Percentiles rank a stretch among this genome's conserved stretches.
These are phyloP conservation scores for Bombus waltoni DNA, from an alignment of 1,140 invertebrate genomes.

Conservation along the genomic window DNA sequence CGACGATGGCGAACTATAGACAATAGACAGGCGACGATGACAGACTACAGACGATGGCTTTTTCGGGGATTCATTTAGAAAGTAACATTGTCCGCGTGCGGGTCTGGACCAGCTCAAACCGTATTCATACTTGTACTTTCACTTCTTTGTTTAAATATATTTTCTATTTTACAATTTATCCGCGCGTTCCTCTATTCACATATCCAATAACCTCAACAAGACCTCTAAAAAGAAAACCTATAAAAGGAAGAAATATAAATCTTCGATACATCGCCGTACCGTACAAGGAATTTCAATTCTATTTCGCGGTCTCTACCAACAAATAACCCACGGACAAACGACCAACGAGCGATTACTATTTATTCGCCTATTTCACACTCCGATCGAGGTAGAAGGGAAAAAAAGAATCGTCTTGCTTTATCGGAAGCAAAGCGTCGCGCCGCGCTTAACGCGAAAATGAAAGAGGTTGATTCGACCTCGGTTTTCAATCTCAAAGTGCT, in stretches of 20 bases:
- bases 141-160: too few species aligned
- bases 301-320: background rate
- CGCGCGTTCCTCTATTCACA: too few species aligned
- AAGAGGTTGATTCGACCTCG: conserved; percentile 28
- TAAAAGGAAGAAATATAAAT: background rate
- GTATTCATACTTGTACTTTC: too few species aligned
- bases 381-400: background rate
- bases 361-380: background rate
- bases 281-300: background rate
- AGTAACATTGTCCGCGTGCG: too few species aligned
- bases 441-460: background rate
- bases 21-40: too few species aligned
- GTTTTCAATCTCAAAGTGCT: conserved; percentile 35
- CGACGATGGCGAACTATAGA: too few species aligned
- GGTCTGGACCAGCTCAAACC: too few species aligned
- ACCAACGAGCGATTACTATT: background rate
- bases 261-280: background rate
- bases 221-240: background rate
- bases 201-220: too few species aligned
- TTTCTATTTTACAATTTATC: too few species aligned
- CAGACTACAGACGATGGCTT: too few species aligned
- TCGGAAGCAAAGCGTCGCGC: background rate
- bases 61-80: too few species aligned
- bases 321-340: background rate
- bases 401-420: background rate